phyloP scores from a whole-genome alignment of 37 sponge, comb jelly and placozoan species.

The Cliona cf. orientalis region DNA sequence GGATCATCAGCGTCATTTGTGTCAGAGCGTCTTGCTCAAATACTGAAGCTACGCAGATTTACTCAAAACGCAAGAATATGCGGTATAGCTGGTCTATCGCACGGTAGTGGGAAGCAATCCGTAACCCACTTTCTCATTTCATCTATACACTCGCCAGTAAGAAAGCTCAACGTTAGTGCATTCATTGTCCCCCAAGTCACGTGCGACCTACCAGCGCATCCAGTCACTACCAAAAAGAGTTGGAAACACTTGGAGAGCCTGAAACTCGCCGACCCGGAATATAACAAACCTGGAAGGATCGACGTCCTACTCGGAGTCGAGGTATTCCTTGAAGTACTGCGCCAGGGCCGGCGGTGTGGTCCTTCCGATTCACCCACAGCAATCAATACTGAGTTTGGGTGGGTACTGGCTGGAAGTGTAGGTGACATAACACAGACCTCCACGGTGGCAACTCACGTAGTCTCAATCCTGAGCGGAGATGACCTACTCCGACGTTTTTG shows the following conservation, averaged over 20 bases:
- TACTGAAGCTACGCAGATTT: slow-evolving; percentile 6
- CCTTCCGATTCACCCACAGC: slow-evolving; percentile 22
- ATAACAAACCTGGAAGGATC: slow-evolving; percentile 17
- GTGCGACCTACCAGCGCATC: slow-evolving; percentile 17
- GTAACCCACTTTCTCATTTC: slow-evolving; percentile 11
- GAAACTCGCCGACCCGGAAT: slow-evolving; percentile 19
- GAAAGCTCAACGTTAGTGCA: slow-evolving; percentile 17
- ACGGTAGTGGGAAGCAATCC: slow-evolving; percentile 15
- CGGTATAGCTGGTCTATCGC: slow-evolving; percentile 31
- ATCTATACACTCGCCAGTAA: neutral
- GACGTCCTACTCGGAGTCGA: slow-evolving; percentile 24
- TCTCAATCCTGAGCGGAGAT: slow-evolving; percentile 23
- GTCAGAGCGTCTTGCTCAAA: slow-evolving; percentile 8
- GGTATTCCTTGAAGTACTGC: slow-evolving; percentile 22
- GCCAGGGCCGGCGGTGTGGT: slow-evolving; percentile 26
- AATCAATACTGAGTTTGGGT: slow-evolving; percentile 36
- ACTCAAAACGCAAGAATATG: slow-evolving; percentile 16
- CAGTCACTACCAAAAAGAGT: neutral
- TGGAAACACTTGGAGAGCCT: slow-evolving; percentile 29
- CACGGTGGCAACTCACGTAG: neutral
- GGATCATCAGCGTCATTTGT: slow-evolving; percentile 46
- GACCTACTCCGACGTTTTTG: slow-evolving; percentile 38
- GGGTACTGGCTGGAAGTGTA: slow-evolving; percentile 31
- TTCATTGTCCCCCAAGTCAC: slow-evolving; percentile 31
- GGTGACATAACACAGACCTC: neutral